These are phyloP conservation scores for Campoplex capitator DNA, from an alignment of 2,888 invertebrate genomes.

Conservation along the genomic window DNA sequence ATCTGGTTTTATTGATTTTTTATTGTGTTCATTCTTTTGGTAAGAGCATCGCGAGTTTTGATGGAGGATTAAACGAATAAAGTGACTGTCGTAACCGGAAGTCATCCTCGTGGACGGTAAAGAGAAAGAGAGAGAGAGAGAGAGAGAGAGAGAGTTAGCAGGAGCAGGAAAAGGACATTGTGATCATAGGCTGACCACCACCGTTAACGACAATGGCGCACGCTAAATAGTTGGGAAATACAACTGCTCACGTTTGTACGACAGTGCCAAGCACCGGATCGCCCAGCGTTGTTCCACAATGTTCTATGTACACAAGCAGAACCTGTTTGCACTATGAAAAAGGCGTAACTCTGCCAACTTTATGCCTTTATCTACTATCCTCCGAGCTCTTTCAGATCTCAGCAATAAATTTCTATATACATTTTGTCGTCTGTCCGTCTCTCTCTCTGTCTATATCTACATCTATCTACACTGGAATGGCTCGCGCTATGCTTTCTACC, in stretches of 20 bases:
- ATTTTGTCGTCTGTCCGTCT: not conserved
- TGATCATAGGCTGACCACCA: conserved; percentile 56
- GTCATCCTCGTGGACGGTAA: conserved; percentile 58
- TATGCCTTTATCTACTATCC: not conserved
- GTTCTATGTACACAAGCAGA: conserved; percentile 25
- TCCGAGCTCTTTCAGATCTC: conserved; percentile 27
- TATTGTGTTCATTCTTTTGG: not conserved
- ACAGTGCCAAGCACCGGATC: conserved; percentile 73
- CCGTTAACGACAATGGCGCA: conserved; percentile 70
- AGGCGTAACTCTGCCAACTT: conserved; percentile 33
- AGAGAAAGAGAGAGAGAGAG: conserved; percentile 17
- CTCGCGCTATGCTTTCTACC: conserved; percentile 80
- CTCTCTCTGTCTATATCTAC: conserved; percentile 28
- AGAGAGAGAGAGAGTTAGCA: not conserved
- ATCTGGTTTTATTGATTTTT: not conserved
- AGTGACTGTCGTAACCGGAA: conserved; percentile 68
- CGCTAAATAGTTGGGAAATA: conserved; percentile 72
- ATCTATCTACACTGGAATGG: conserved; percentile 37
- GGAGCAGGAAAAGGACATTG: conserved; percentile 52
- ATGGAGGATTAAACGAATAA: conserved; percentile 57
- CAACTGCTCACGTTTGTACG: conserved; percentile 59
- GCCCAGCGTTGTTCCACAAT: conserved; percentile 54
- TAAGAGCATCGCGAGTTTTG: conserved; percentile 33
- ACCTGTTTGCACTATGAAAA: conserved; percentile 1
- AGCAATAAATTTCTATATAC: conserved; percentile 35